Conservation (phyloP, 2,797 vertebrate genomes). For the Pyrocephalus nanus region DNA sequence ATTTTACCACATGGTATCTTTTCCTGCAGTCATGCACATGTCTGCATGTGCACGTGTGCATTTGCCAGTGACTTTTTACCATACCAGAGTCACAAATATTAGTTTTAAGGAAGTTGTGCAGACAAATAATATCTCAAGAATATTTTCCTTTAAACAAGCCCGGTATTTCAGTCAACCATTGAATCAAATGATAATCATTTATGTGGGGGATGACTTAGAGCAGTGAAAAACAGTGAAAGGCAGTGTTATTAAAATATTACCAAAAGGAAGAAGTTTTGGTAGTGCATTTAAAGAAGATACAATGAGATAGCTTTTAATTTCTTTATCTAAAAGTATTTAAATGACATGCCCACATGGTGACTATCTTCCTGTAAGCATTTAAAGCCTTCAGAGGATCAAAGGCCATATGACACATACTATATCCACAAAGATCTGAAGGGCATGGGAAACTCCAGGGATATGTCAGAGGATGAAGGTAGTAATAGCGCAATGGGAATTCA, state of each 20-base stretch:
- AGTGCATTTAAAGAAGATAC: not conserved
- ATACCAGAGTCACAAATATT: not conserved
- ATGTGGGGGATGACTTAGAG: not conserved
- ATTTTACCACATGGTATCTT: not conserved
- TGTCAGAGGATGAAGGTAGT: not conserved
- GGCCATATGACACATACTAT: not conserved
- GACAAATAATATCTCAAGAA: not conserved
- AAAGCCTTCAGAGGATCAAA: not conserved
- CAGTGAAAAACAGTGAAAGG: not conserved
- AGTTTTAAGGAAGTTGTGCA: not conserved
- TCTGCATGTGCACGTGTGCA: rapidly evolving
- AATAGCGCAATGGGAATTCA: not conserved
- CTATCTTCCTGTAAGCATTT: not conserved
- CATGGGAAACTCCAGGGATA: not conserved
- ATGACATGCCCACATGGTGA: not conserved
- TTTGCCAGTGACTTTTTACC: not conserved
- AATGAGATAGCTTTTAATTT: not conserved
- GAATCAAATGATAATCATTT: not conserved
- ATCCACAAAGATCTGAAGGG: not conserved
- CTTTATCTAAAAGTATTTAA: not conserved
- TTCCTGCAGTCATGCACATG: not conserved
- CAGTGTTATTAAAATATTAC: not conserved
- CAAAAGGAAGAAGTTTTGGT: not conserved
- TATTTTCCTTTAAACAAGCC: not conserved
- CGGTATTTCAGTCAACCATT: not conserved